Evolutionary conservation across 2,113 vertebrate species (phyloP).

Genomic region (Brevimyrus niger): DNA sequence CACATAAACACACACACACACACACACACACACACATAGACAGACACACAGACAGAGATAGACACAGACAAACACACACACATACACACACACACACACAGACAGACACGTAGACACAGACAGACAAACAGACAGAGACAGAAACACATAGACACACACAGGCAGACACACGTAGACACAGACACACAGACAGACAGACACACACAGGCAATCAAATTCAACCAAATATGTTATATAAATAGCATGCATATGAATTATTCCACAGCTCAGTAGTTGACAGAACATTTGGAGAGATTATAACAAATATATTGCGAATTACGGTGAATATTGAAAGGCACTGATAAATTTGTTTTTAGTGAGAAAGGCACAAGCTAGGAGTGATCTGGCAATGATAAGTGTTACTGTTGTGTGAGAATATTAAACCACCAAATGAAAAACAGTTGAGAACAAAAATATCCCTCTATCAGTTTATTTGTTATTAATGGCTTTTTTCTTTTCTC

Average conservation of each 20-base stretch:
- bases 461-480: neutral
- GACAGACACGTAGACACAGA: neutral
- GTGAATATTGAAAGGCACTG: neutral
- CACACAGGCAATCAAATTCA: neutral
- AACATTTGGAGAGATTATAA: neutral
- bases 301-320: neutral
- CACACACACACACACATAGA: no score
- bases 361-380: no score
- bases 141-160: neutral
- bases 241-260: neutral
- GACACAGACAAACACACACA: slow-evolving; percentile 14
- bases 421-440: neutral
- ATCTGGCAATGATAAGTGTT: neutral
- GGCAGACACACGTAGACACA: slow-evolving; percentile 17
- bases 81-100: slow-evolving; percentile 19
- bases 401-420: neutral
- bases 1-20: neutral
- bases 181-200: neutral
- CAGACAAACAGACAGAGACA: neutral
- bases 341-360: neutral
- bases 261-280: neutral
- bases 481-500: neutral
- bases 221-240: neutral
- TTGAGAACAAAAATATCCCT: neutral
- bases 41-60: no score